phyloP scores from a whole-genome alignment of 1,140 invertebrate genomes.

The Zaprionus vittiger region DNA sequence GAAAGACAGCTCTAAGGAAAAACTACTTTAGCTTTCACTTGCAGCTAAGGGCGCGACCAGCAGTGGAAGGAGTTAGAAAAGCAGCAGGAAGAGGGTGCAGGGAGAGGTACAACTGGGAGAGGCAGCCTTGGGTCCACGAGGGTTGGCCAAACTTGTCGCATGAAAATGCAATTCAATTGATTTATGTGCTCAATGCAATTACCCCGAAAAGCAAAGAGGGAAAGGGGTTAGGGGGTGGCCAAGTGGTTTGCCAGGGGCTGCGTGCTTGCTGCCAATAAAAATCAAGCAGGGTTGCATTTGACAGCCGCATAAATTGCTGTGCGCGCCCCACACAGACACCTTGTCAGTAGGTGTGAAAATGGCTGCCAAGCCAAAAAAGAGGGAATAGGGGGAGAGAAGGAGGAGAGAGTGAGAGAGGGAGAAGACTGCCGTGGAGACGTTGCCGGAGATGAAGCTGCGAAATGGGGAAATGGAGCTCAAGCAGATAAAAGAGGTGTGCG shows the following conservation, averaged over 20 bases:
- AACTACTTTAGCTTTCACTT: constrained; percentile 76
- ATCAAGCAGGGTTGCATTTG: constrained; percentile 74
- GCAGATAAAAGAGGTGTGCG: neutral
- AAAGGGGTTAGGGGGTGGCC: too few relatives aligned
- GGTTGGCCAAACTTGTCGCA: constrained; percentile 79
- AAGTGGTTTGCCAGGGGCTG: constrained; percentile 37
- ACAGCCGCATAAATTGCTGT: constrained; percentile 79
- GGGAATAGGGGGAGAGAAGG: neutral
- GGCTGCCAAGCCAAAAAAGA: constrained; percentile 48
- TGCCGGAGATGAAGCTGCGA: constrained; percentile 38
- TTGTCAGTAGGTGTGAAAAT: constrained; percentile 78
- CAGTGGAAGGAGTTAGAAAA: neutral
- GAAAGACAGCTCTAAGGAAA: constrained; percentile 67
- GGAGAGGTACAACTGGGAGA: neutral
- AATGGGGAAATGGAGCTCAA: constrained; percentile 33
- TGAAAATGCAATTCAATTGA: constrained; percentile 83
- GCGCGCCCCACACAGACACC: constrained; percentile 47
- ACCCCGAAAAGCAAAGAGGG: constrained; percentile 60
- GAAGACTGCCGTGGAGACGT: neutral
- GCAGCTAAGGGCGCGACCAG: constrained; percentile 38
- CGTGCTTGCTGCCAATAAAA: constrained; percentile 77
- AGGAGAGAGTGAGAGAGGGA: neutral
- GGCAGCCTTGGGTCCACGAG: constrained; percentile 14
- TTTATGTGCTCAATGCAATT: constrained; percentile 82
- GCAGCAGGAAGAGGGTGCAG: neutral